phyloP scores from a whole-genome alignment of 2,797 vertebrate species.

The Hippopotamyrus pictus region DNA sequence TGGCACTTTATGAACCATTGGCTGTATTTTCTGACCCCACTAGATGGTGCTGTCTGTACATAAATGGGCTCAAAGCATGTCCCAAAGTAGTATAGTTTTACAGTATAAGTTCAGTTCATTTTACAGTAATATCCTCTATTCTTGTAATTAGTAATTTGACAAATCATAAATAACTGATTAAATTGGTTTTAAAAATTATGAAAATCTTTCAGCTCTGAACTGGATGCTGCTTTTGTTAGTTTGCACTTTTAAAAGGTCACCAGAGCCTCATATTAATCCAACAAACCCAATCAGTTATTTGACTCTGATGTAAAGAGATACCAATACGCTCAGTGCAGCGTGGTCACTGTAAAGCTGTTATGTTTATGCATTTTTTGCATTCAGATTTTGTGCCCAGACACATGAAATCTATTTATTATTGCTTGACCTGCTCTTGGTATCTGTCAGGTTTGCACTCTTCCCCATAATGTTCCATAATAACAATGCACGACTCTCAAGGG shows the following conservation, averaged over 20 bases:
- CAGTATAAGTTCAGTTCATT: neutral
- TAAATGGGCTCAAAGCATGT: neutral
- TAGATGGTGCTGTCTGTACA: neutral
- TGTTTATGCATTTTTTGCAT: neutral
- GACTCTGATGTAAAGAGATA: neutral
- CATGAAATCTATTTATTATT: neutral
- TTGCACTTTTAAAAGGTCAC: neutral
- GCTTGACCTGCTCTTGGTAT: neutral
- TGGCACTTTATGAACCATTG: neutral
- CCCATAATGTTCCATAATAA: conserved; percentile 18
- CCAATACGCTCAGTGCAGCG: neutral
- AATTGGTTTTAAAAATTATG: neutral
- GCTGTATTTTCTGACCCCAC: neutral
- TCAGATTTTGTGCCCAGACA: neutral
- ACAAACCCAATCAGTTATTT: neutral
- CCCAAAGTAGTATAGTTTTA: neutral
- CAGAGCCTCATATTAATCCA: neutral
- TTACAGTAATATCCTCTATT: neutral
- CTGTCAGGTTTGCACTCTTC: neutral
- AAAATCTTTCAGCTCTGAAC: neutral
- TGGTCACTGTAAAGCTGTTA: neutral
- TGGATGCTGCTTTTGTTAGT: neutral
- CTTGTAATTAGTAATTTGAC: neutral
- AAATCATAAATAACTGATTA: neutral
- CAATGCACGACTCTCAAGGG: neutral